A percentile compares a stretch with the other conserved stretches of the same genome.
Conservation (phyloP, 1,140 invertebrate species). For the Conus betulinus region DNA sequence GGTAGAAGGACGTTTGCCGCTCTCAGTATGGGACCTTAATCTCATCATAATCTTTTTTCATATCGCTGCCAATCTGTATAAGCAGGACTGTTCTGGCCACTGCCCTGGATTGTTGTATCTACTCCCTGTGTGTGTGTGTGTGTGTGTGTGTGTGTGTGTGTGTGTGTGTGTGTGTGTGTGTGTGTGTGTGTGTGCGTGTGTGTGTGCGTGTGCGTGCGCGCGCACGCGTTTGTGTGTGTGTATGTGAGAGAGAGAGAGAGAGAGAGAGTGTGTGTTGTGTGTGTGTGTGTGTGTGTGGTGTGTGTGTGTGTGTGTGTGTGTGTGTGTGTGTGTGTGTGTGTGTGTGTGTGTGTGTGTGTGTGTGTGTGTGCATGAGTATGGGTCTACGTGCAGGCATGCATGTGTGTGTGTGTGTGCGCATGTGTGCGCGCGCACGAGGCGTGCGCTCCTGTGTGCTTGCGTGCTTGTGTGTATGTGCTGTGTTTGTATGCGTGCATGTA, state of each 20-base stretch:
- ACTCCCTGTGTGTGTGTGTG: too few species aligned
- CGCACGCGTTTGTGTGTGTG: too few species aligned
- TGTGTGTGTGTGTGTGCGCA: background rate
- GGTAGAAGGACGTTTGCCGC: too few species aligned
- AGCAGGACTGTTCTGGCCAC: too few species aligned
- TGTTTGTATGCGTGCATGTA: too few species aligned
- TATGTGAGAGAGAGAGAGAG: too few species aligned
- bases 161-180: background rate
- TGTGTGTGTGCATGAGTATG: background rate
- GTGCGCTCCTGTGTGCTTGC: background rate
- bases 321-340: background rate
- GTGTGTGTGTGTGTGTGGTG: background rate
- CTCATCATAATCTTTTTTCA: too few species aligned
- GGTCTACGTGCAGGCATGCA: background rate
- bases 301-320: background rate
- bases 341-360: background rate
- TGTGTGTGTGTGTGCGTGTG: background rate
- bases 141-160: too few species aligned
- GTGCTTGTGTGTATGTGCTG: too few species aligned
- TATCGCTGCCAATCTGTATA: too few species aligned
- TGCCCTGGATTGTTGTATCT: too few species aligned
- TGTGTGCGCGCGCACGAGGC: background rate
- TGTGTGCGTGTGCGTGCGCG: background rate
- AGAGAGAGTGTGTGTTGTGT: background rate
- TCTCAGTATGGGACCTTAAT: too few species aligned